Evolutionary conservation across 2,888 invertebrate species (phyloP), one percentile per base, ranked within the genome.

Genomic region (Brachycybe producta): DNA sequence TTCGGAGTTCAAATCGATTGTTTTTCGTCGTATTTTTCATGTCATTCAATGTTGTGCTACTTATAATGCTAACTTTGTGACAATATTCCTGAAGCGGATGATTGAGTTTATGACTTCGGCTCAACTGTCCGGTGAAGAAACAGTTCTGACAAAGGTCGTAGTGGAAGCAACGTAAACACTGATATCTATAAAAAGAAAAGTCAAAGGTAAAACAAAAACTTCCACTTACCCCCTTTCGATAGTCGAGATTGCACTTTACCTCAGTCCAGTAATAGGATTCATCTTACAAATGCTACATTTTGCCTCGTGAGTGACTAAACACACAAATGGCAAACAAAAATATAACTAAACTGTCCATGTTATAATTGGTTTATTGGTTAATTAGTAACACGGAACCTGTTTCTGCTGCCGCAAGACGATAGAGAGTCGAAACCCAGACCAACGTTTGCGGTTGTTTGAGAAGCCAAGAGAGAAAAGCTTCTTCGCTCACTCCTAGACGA

Each of bases 391-490:
- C 19, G 5, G 27, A 52, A 65, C 66, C 61, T 56, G 56, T 64
- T 67, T 79, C 77, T 21, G 79, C 73, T 40, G 72, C 67, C 59
- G 74, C 73, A 42, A 80, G 66, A 54, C 79, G 69, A 61, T 77
- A 75, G 52, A 80, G 67, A 24, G 79, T 76, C 19, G 79, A 75
- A 57, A 80, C 67, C 79, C 80, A 81, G 7, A 75, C 71, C 11
- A 80, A 63, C 32, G 77, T 68, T 57, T 76, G 75, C 8, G 77
- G 75, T 54, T 75, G 75, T 24, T 70, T 70, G 59, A 75, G 70
- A 41, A 84, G 71, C 86, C 86, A 87, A 53, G 72, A 67, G 7
- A 80, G 75, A 56, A 84, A 82, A 13, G 72, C 69, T 44, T 75
- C 75, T 59, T 81, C 76, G 38, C 74, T 74, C 38, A 82, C 71